Percentiles rank a stretch among this genome's conserved stretches.
Conservation (phyloP, 2,888 invertebrate species). For the Mantis religiosa region DNA sequence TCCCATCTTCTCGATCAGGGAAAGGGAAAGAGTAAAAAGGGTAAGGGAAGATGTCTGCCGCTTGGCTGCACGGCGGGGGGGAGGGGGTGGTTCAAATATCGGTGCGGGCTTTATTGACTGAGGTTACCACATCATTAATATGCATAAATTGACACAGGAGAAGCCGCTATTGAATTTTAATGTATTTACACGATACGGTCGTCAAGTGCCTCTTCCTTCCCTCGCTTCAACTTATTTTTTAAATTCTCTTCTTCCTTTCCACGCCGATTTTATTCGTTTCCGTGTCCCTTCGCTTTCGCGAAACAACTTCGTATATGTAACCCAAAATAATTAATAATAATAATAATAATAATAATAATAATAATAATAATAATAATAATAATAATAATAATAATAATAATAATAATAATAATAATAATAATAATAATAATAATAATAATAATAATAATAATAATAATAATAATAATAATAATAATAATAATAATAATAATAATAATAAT, state of each 20-base stretch:
- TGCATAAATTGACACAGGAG: constrained; percentile 27
- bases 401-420: too few species aligned
- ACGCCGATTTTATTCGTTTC: background rate
- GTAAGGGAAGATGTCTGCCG: constrained; percentile 6
- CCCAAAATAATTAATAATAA: too few species aligned
- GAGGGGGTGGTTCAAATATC: background rate
- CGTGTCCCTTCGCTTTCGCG: background rate
- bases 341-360: too few species aligned
- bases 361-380: too few species aligned
- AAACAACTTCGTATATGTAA: too few species aligned
- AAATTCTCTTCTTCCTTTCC: background rate
- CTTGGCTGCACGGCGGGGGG: background rate
- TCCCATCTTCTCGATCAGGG: constrained; percentile 4
- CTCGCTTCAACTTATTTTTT: background rate
- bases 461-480: too few species aligned
- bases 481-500: too few species aligned
- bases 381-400: too few species aligned
- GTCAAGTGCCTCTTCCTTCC: background rate
- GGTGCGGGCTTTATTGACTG: constrained; percentile 1
- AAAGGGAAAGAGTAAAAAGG: constrained; percentile 1
- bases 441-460: too few species aligned
- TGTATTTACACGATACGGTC: constrained; percentile 20
- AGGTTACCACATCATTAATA: constrained; percentile 21
- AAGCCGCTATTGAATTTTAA: constrained; percentile 28
- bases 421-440: too few species aligned